phyloP scores from a whole-genome alignment of 2,888 invertebrate genomes.

The Macropis europaea region DNA sequence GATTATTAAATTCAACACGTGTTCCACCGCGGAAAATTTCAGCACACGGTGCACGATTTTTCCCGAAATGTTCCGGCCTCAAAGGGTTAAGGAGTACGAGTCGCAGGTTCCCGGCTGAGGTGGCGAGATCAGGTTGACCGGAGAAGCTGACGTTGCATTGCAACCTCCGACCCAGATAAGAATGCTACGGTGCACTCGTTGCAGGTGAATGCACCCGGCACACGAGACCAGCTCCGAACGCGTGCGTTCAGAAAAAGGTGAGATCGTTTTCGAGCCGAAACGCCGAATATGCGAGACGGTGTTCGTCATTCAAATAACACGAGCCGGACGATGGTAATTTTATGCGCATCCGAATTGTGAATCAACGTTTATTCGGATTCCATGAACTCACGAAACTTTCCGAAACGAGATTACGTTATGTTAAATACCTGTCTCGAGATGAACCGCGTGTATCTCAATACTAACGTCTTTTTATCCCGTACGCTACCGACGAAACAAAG shows the following conservation, averaged over 20 bases:
- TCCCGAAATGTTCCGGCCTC: too few species aligned
- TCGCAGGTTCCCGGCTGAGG: too few species aligned
- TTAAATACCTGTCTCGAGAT: not conserved
- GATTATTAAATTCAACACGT: too few species aligned
- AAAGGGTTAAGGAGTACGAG: too few species aligned
- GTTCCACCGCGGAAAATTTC: too few species aligned
- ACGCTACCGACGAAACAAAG: too few species aligned
- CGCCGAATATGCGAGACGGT: not conserved
- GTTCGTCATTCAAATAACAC: not conserved
- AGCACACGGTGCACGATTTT: too few species aligned
- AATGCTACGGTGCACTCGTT: conserved; percentile 65
- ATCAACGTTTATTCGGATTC: conserved; percentile 1
- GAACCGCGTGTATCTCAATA: not conserved
- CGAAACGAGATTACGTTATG: not conserved
- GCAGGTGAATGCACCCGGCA: conserved; percentile 70
- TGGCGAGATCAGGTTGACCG: conserved; percentile 42
- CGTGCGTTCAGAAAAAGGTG: conserved; percentile 44
- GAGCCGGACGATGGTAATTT: not conserved
- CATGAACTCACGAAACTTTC: not conserved
- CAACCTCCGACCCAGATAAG: conserved; percentile 71
- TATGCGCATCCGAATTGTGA: not conserved
- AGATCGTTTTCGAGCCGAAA: conserved; percentile 4
- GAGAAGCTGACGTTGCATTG: conserved; percentile 46
- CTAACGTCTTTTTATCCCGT: too few species aligned
- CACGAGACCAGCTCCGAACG: conserved; percentile 13